phyloP scores from a whole-genome alignment of 1,140 invertebrate genomes.

The Plectrocnemia conspersa region DNA sequence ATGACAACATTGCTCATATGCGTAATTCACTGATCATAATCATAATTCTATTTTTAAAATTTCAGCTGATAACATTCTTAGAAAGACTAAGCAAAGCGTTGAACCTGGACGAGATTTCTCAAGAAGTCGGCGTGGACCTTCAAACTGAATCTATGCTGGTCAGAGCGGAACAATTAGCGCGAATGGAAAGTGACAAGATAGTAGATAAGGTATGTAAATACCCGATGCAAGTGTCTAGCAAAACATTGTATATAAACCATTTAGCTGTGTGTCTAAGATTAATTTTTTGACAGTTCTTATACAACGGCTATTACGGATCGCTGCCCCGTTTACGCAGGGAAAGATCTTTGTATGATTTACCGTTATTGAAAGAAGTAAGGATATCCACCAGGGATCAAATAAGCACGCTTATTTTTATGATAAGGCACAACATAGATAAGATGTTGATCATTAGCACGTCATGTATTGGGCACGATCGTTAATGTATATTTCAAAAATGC shows the following conservation, averaged over 20 bases:
- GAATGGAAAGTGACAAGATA: constrained; percentile 72
- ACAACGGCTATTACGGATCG: constrained; percentile 61
- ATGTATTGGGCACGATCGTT: background rate
- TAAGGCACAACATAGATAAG: constrained; percentile 14
- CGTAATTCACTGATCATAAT: background rate
- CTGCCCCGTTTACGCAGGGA: constrained; percentile 67
- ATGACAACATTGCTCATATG: constrained; percentile 31
- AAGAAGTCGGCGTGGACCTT: constrained; percentile 71
- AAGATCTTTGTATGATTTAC: constrained; percentile 67
- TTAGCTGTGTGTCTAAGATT: constrained; percentile 3
- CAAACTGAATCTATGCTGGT: constrained; percentile 73
- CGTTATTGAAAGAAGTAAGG: constrained; percentile 61
- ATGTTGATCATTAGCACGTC: background rate
- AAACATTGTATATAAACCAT: constrained; percentile 10
- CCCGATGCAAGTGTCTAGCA: too few species aligned
- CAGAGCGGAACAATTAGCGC: constrained; percentile 69
- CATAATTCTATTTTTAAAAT: constrained; percentile 24
- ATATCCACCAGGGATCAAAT: constrained; percentile 3
- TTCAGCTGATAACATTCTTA: constrained; percentile 67
- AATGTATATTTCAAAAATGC: too few species aligned
- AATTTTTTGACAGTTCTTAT: constrained; percentile 53
- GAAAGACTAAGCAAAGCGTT: constrained; percentile 66
- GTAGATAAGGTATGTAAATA: constrained; percentile 63
- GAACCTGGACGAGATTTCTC: constrained; percentile 72
- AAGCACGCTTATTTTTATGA: constrained; percentile 10